Evolutionary conservation across 2,113 vertebrate species (phyloP).

Genomic region (Equus przewalskii): DNA sequence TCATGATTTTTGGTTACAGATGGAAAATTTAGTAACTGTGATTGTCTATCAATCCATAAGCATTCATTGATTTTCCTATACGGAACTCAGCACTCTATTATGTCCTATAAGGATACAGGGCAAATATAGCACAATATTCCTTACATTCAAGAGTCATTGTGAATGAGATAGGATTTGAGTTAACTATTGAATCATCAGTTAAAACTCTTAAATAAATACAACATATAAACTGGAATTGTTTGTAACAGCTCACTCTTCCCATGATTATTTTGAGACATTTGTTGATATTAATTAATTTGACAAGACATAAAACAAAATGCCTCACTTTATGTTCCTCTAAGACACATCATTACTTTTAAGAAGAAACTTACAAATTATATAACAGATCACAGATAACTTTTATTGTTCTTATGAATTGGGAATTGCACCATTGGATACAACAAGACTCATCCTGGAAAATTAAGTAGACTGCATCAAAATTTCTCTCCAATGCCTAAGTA

Average conservation of each 20-base stretch:
- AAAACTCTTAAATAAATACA: neutral
- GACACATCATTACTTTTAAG: neutral
- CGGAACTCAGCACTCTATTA: neutral
- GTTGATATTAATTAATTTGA: neutral
- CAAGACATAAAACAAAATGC: neutral
- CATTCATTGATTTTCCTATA: neutral
- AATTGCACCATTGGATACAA: slow-evolving; percentile 61
- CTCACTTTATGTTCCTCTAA: neutral
- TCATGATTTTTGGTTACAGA: neutral
- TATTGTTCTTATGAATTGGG: neutral
- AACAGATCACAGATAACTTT: neutral
- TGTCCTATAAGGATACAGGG: neutral
- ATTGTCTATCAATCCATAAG: neutral
- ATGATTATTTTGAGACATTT: neutral
- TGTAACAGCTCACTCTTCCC: neutral
- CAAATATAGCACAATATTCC: neutral
- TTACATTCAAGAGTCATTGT: neutral
- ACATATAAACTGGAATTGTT: neutral
- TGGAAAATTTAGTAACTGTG: neutral
- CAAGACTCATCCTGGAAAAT: slow-evolving; percentile 62
- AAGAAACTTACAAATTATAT: neutral
- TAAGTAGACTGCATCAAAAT: slow-evolving; percentile 79
- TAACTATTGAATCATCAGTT: neutral
- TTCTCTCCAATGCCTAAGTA: slow-evolving; percentile 44
- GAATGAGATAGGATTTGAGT: neutral